Evolutionary conservation across 2,797 vertebrate species (phyloP), one percentile per base, ranked within the genome.

Genomic region (Cyprinella venusta): DNA sequence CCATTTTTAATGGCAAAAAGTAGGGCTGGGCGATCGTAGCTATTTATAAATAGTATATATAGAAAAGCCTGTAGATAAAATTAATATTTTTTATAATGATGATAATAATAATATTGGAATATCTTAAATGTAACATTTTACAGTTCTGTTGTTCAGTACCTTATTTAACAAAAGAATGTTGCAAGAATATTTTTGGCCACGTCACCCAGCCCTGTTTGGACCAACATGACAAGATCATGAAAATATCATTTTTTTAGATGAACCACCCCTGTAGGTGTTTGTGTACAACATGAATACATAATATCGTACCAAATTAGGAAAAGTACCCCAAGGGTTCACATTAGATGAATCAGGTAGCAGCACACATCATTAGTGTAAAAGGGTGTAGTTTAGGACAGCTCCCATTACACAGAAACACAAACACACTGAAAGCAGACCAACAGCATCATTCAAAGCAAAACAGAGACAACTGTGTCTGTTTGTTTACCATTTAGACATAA

Each of bases 291-390:
- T 12, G 13, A 79, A 16, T 5, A 38, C 61, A 75, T 36, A 63
- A 74, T 38, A 75, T 56, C 38, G 64, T n/a, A 21, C 63, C 52
- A 61, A 76, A 80, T 59, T 4, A 76, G 21, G 69, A 75, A 48
- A 24, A 16, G n/a, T 45, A 19, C 68, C 61, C 65, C 67, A 33
- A 56, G 69, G 82, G 67, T 72, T 56, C 48, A 56, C 40, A 74
- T 64, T 84, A 67, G 54, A 79, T 78, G 74, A 63, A 78, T 71
- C 65, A 80, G 68, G 61, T 67, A 63, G 48, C 54, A 63, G 48
- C 54, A 38, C 83, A 70, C 74, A 63, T 42, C 64, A 76, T 82
- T 84, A 82, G 56, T 76, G 40, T 77, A 71, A 30, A 67, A 70
- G 48, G 65, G 72, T 77, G 54, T n/a, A n/a, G n/a, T 76, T 56